Conservation (phyloP, 2,797 vertebrate species). For the Falco naumanni region DNA sequence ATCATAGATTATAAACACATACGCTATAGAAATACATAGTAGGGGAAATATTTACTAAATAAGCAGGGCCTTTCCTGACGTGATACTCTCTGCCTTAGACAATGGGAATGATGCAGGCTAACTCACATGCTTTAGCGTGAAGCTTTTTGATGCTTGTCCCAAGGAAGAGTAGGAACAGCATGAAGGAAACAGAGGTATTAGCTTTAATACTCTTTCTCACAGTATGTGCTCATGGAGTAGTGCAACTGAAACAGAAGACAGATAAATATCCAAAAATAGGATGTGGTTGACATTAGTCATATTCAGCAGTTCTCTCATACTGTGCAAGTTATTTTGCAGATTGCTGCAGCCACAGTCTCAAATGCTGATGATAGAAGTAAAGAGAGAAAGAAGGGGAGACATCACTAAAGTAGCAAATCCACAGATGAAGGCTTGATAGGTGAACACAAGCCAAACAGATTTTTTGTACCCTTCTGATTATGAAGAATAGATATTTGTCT, state of each 20-base stretch:
- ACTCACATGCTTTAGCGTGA: background rate
- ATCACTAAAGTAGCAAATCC: background rate
- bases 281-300: background rate
- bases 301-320: background rate
- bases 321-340: background rate
- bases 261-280: background rate
- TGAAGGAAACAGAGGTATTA: background rate
- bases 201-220: background rate
- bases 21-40: background rate
- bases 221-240: background rate
- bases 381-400: background rate
- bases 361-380: background rate
- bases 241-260: background rate
- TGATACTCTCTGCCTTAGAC: background rate
- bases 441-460: background rate
- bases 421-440: background rate
- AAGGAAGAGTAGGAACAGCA: background rate
- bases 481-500: background rate
- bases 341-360: rapidly evolving
- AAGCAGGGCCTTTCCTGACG: background rate
- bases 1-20: background rate
- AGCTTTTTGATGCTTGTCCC: background rate
- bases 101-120: background rate
- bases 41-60: background rate
- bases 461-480: background rate